Evolutionary conservation across 2,888 invertebrate genomes (phyloP), one percentile per base, ranked within the genome.

Genomic region (Lasioglossum pauxillum): DNA sequence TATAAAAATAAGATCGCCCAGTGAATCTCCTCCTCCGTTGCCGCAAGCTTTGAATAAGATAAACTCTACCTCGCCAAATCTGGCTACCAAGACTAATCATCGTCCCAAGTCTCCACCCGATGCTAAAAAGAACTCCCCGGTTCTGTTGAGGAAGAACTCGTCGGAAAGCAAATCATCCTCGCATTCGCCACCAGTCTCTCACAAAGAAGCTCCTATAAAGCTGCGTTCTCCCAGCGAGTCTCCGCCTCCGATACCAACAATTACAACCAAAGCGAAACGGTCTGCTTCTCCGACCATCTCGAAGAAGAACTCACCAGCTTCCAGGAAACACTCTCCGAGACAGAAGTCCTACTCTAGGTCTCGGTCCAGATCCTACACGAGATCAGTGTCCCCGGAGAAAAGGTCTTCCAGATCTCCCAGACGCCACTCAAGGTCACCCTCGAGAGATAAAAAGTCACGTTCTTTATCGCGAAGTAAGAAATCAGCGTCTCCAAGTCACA

Each of bases 291-390:
- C 88, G 19, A 84, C 44, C 44, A 82, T 80, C 0, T 89, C 91
- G 8, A 92, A 91, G 75, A 92, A 89, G 67, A 89, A 75, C 76
- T 88, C 91, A 0, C 88, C 92, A 3, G 69, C 67, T 2, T 82
- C 88, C 23, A 92, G 88, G 81, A 91, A 86, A 78, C 90, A 86
- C 71, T 92, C 92, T 27, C 87, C 88, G 0, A 88, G 88, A n/a
- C 88, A 87, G 14, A 94, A 93, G 67, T 93, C 93, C 0, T 92
- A 92, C 60, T 93, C 94, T 2, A 94, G 94, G 74, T 94, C 93
- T 27, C 92, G 92, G 8, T 89, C 91, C 67, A 89, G 91, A 27
- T 91, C 85, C 31, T 91, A 89, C 69, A 89, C 90, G 38, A 90
- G 91, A 57, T 88, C 89, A 12, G 82, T 77, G 16, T 92, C 93